Evolutionary conservation across 2,888 invertebrate species (phyloP), one percentile per base, ranked within the genome.

Genomic region (Sympetrum striolatum): DNA sequence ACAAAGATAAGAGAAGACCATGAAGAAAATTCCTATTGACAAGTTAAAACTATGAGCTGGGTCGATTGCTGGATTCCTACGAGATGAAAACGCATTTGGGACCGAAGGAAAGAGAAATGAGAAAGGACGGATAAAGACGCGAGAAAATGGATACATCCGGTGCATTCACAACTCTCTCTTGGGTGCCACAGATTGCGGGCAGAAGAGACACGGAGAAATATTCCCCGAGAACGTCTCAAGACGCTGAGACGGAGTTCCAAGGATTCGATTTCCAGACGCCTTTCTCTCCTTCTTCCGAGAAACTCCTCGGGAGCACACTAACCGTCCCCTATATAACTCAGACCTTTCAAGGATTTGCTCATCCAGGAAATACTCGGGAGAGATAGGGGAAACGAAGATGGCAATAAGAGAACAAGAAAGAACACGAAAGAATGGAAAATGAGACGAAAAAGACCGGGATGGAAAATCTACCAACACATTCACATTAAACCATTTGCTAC

Each of bases 181-280:
- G 14, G 73, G 73, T 31, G 73, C 73, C 31, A 31, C 73, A 73
- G 73, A 73, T 73, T 73, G 73, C 31, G 31, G 31, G 58, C 35
- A 22, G 35, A 31, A 60, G 58, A 58, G 53, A 58, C 58, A n/a
- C 22, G 37, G 15, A 44, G n/a, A 44, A 44, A 80, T 37, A 80
- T 39, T 44, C 39, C 15, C 53, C 4, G 48, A 53, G 25, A 81
- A 53, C 58, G 58, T 35, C 58, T 58, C 48, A 31, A 53, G 81
- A 81, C 81, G 81, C 81, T 25, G 81, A 39, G 81, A 14, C n/a
- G 81, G 86, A 86, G 82, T 58, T 82, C 53, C 58, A 60, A 86
- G 86, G 60, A 86, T 86, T 86, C 86, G 86, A 86, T 86, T 86
- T 86, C 86, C 86, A 58, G 37, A 37, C 60, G 58, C 15, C 60